These are phyloP conservation scores for Glaucopsyche alexis DNA, from an alignment of 2,888 invertebrate genomes.

Conservation along the genomic window DNA sequence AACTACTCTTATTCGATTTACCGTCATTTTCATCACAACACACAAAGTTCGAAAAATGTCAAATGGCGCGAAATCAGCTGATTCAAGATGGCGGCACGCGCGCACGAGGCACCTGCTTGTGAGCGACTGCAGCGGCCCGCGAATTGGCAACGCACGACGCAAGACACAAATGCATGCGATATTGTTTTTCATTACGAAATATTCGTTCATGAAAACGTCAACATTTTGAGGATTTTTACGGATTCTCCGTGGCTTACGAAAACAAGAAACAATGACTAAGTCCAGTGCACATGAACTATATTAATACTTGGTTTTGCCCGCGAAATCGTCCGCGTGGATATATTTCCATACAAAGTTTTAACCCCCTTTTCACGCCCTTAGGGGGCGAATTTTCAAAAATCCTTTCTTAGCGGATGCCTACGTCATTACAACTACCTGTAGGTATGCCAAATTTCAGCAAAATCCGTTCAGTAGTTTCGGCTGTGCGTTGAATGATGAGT, in stretches of 20 bases:
- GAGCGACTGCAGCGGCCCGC: constrained; percentile 64
- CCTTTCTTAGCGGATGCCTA: no score
- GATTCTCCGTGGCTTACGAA: neutral
- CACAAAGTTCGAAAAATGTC: constrained; percentile 40
- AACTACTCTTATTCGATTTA: constrained; percentile 88
- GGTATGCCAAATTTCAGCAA: no score
- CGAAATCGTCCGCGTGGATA: no score
- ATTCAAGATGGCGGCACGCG: constrained; percentile 66
- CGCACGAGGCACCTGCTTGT: constrained; percentile 74
- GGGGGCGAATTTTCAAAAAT: no score
- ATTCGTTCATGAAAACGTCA: constrained; percentile 14
- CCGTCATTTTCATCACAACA: constrained; percentile 84
- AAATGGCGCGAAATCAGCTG: constrained; percentile 63
- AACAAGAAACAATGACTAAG: neutral
- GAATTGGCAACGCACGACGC: constrained; percentile 61
- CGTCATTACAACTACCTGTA: no score
- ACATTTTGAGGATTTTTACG: neutral
- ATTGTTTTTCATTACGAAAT: constrained; percentile 25
- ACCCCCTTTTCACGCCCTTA: no score
- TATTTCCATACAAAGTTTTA: no score
- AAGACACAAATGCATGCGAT: constrained; percentile 12
- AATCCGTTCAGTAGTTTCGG: no score
- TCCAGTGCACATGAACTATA: neutral
- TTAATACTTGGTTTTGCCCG: no score
- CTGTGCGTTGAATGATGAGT: no score